Evolutionary conservation across 2,113 vertebrate species (phyloP).

Genomic region (Uropsilus gracilis): DNA sequence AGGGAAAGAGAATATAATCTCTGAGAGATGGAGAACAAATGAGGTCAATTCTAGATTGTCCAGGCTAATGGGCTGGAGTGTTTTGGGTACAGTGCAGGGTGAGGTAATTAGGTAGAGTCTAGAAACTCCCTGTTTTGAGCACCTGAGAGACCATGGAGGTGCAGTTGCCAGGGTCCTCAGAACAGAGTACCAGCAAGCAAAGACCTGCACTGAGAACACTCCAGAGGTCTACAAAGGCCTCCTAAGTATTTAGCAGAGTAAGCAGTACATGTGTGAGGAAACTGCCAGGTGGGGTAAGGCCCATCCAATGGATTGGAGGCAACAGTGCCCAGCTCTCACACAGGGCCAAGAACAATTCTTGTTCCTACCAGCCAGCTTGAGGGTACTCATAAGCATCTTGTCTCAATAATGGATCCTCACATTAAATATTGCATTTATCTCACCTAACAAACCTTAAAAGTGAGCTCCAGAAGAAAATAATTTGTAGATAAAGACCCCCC

Average conservation of each 20-base stretch:
- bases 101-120: rapidly evolving
- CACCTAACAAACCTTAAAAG: neutral
- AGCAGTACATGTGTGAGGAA: neutral
- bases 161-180: neutral
- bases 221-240: neutral
- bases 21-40: neutral
- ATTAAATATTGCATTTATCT: neutral
- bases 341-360: neutral
- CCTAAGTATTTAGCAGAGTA: neutral
- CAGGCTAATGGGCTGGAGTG: neutral
- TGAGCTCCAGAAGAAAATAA: neutral
- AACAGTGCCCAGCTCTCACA: neutral
- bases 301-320: neutral
- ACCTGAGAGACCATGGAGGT: neutral
- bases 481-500: neutral
- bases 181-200: neutral
- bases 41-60: neutral
- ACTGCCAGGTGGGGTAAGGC: neutral
- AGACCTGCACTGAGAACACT: neutral
- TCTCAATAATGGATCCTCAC: neutral
- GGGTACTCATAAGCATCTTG: neutral
- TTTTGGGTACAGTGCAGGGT: neutral
- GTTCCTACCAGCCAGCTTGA: neutral
- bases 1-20: neutral
- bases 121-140: neutral